Evolutionary conservation across 1,140 invertebrate species (phyloP), one percentile per base, ranked within the genome.

Genomic region (Propsilocerus akamusi): DNA sequence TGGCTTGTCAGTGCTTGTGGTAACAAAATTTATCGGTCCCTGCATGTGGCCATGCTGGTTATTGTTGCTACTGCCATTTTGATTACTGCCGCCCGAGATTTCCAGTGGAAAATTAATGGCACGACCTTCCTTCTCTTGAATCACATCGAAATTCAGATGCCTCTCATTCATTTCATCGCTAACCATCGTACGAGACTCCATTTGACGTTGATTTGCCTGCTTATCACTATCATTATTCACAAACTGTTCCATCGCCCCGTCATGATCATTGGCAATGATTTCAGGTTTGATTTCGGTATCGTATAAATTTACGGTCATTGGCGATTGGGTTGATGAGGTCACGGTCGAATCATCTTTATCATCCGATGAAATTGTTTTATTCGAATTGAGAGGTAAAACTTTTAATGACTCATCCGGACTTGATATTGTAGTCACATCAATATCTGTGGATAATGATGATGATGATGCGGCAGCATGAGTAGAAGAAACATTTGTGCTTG

Each of bases 201-300:
- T 41, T 41, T 41, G 34, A 41, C 8, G 34, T 41, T 17, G 34
- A 41, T 41, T 41, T 17, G 34, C 17, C 17, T 41, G 34, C 17
- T 41, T 41, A 41, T 41, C 34, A 17, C 34, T 41, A 41, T 41
- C 34, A 41, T 41, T 41, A 41, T 41, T 41, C 34, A 41, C 34
- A 41, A 41, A 41, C 22, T 41, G 14, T 41, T 8, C 34, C 34
- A 41, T 41, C 28, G n/a, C n/a, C 28, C 28, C n/a, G n/a, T 30
- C 10, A 8, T 30, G 10, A 30, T 30, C n/a, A 20, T 20, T 20
- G 10, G 10, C 28, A 30, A 30, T 30, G n/a, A 30, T 8, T 30
- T 30, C 28, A 30, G 28, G 28, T 30, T 30, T 30, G 10, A 11
- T n/a, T 14, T 17, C n/a, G 5, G 17, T 41, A 6, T 20, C 34